Conservation (phyloP, 1,140 invertebrate species). For the Brachionus angularis region DNA sequence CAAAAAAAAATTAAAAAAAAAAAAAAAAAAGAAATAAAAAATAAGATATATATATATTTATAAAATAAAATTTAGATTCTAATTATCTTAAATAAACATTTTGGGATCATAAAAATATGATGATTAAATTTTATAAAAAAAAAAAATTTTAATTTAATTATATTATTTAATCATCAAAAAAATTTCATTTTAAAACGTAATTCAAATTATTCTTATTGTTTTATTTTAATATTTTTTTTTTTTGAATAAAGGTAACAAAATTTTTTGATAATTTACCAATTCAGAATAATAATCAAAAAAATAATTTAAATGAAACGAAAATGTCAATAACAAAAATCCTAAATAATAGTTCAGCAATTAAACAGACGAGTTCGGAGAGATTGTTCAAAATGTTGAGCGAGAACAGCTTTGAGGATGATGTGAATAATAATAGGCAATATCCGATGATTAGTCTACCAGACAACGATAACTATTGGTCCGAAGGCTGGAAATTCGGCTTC, state of each 20-base stretch:
- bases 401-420: not conserved
- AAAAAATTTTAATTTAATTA: too few relatives aligned
- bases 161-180: too few relatives aligned
- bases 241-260: slow-evolving; percentile 40
- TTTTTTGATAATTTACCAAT: slow-evolving; percentile 43
- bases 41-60: too few relatives aligned
- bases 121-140: too few relatives aligned
- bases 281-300: too few relatives aligned
- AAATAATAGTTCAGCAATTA: not conserved
- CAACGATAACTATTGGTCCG: slow-evolving; percentile 31
- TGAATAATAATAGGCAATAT: not conserved
- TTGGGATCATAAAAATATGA: slow-evolving; percentile 39
- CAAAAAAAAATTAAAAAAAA: too few relatives aligned
- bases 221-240: slow-evolving; percentile 13
- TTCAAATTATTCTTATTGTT: too few relatives aligned
- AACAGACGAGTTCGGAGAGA: slow-evolving; percentile 1
- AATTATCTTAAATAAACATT: too few relatives aligned
- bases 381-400: not conserved
- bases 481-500: slow-evolving; percentile 7
- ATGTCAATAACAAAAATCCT: too few relatives aligned
- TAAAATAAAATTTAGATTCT: too few relatives aligned
- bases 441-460: slow-evolving; percentile 34
- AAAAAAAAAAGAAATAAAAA: too few relatives aligned
- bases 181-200: too few relatives aligned
- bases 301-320: slow-evolving; percentile 27